Base-by-base conservation (phyloP, 2,113 vertebrate genomes). In the Pleuronectes platessa region DNA sequence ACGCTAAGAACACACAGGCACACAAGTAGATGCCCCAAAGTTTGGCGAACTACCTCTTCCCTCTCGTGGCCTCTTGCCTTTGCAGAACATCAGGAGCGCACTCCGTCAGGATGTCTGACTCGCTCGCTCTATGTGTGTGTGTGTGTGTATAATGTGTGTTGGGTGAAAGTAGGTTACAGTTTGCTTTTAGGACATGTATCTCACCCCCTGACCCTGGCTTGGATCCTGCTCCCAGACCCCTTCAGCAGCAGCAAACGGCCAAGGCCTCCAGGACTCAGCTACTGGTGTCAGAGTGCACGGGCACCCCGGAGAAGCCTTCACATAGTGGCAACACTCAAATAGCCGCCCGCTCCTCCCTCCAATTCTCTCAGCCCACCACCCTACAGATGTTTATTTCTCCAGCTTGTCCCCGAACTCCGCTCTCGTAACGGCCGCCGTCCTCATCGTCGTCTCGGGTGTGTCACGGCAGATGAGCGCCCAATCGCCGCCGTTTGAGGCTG, bases 151-250 rank as follows among this genome's bases (percentile, higher is more conserved):
- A 23, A 3, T 63, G 79, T 55, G 60, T 3, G 23, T 51, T 61
- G 64, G 51, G 61, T 63, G 83, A 89, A 94, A 93, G 81, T 93
- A 90, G 94, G 94, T 92, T 94, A 91, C 75, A 84, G 77, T 94
- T 93, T 92, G 93, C 89, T 94, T 91, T 90, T 84, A 90, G 93
- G 93, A 94, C 91, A 90, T 88, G 71, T 62, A 88, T 78, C 78
- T 68, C 40, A 89, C 93, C 89, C 68, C 13, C 3, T 84, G 88
- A 93, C 93, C 92, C 88, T 86, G 91, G 90, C 89, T 86, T 74
- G 78, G 85, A 89, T 91, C 89, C 92, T 86, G 82, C 83, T 87
- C 77, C 9, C 69, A 75, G 69, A 86, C 62, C 85, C 91, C 89
- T 74, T 88, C 74, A 86, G 90, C 87, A 35, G 72, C 58, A 75